Percentiles rank a stretch among this genome's conserved stretches.
Evolutionary conservation across 2,797 vertebrate genomes (phyloP).

Genomic region (Orestias chungarensis): DNA sequence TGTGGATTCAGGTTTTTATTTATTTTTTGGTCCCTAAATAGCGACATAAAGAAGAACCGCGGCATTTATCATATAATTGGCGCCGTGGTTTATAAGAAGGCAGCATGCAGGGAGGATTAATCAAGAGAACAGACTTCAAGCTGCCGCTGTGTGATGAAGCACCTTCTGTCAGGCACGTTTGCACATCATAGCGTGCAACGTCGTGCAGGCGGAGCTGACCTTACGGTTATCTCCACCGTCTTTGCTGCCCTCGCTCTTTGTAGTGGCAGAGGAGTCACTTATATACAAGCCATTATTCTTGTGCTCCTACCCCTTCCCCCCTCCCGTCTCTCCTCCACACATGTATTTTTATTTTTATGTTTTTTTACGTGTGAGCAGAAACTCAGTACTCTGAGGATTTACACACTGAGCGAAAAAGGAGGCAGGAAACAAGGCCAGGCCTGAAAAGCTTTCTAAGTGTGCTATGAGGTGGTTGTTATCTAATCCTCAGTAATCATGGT

Average conservation of each 20-base stretch:
- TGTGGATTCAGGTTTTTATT: constrained; percentile 7
- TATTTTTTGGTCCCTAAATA: constrained; percentile 9
- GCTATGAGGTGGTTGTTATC: constrained; percentile 69
- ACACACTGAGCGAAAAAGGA: constrained; percentile 40
- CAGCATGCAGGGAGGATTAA: constrained; percentile 59
- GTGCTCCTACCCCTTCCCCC: not conserved
- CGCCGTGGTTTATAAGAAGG: constrained; percentile 32
- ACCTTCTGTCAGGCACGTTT: constrained; percentile 72
- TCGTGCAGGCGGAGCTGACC: constrained; percentile 75
- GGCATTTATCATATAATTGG: not conserved
- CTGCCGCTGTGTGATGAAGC: constrained; percentile 72
- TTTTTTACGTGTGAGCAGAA: constrained; percentile 51
- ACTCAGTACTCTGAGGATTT: constrained; percentile 49
- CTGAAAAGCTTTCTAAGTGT: constrained; percentile 60
- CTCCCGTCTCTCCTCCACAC: constrained; percentile 1
- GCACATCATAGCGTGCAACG: constrained; percentile 68
- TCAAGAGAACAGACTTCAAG: constrained; percentile 67
- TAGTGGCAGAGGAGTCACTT: constrained; percentile 40
- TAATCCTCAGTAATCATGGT: constrained; percentile 76
- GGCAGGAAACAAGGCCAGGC: constrained; percentile 55
- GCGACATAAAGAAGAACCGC: not conserved
- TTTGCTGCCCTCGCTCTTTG: constrained; percentile 53
- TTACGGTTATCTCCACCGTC: constrained; percentile 61
- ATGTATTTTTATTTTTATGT: too few species aligned
- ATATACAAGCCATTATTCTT: constrained; percentile 16